phyloP scores from a whole-genome alignment of 2,113 vertebrate species.

The Sinocyclocheilus rhinocerous region DNA sequence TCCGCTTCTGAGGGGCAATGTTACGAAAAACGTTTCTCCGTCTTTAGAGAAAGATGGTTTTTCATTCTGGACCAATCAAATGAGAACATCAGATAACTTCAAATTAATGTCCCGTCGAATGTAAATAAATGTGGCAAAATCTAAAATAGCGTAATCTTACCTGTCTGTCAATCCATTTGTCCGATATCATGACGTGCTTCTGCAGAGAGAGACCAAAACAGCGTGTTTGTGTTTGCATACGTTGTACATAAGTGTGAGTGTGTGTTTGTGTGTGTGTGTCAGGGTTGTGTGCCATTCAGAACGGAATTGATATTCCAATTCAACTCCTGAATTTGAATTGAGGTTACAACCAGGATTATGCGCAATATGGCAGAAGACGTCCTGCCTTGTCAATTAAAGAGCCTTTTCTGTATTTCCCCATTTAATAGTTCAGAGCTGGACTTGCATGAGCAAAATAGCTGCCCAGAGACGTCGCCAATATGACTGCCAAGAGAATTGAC shows the following conservation, averaged over 20 bases:
- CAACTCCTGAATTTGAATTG: neutral
- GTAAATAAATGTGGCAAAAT: neutral
- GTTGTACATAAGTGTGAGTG: neutral
- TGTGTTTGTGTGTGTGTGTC: neutral
- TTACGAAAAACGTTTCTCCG: conserved; percentile 66
- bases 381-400: neutral
- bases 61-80: conserved; percentile 66
- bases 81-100: neutral
- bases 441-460: too few species aligned
- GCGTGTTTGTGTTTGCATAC: neutral
- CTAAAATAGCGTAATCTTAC: conserved; percentile 57
- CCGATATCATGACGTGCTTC: conserved; percentile 74
- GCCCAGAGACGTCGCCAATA: neutral
- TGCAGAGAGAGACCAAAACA: conserved; percentile 44
- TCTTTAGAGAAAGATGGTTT: conserved; percentile 73
- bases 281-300: neutral
- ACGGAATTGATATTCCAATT: neutral
- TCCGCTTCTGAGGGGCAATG: conserved; percentile 65
- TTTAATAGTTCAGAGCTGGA: too few species aligned
- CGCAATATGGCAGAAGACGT: too few species aligned
- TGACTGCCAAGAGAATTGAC: neutral
- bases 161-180: conserved; percentile 74
- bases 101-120: neutral
- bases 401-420: too few species aligned
- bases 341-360: neutral